phyloP scores from a whole-genome alignment of 2,113 vertebrate genomes.

The Rallus limicola region DNA sequence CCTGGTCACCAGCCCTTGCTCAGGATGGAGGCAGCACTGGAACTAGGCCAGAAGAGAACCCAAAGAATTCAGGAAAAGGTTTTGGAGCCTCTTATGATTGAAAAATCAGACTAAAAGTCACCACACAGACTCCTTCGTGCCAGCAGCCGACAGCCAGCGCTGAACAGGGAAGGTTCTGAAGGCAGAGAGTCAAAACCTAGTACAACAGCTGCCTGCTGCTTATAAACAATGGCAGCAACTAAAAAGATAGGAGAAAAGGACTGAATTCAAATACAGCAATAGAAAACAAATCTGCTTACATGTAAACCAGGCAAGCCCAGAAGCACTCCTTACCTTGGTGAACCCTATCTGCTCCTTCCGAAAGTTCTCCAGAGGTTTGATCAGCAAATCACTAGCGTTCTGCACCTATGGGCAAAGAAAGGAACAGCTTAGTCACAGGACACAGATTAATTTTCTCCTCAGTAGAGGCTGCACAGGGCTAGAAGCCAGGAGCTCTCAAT shows the following conservation, averaged over 20 bases:
- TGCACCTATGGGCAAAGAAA: constrained; percentile 83
- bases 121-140: neutral
- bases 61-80: constrained; percentile 35
- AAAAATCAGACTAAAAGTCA: constrained; percentile 50
- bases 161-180: neutral
- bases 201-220: neutral
- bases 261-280: neutral
- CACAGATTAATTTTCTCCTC: neutral
- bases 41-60: constrained; percentile 10
- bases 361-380: constrained; percentile 95
- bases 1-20: neutral
- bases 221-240: neutral
- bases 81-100: constrained; percentile 27
- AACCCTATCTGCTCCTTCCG: constrained; percentile 94
- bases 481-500: neutral
- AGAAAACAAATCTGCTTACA: neutral
- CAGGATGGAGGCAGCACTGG: neutral
- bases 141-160: neutral
- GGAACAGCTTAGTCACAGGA: neutral
- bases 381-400: constrained; percentile 93
- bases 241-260: neutral
- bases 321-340: constrained; percentile 85
- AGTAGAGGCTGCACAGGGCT: neutral
- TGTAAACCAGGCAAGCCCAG: neutral
- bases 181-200: neutral